Evolutionary conservation across 35 echinoderm and acorn worm species (phyloP).

Genomic region (Eucidaris tribuloides): DNA sequence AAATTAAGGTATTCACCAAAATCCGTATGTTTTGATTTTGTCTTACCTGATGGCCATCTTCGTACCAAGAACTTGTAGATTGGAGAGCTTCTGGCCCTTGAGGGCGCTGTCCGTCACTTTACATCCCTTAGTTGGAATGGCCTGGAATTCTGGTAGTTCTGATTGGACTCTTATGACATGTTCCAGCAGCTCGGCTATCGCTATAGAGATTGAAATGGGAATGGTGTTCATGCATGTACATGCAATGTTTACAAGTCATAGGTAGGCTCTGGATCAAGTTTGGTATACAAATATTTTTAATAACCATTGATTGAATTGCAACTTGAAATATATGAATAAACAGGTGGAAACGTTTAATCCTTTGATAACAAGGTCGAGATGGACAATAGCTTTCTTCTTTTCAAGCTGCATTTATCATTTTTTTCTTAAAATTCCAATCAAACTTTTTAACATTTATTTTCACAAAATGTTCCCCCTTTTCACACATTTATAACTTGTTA

Average conservation of each 20-base stretch:
- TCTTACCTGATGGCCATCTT: slow-evolving; percentile 76
- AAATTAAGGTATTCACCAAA: no score
- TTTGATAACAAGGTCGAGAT: no score
- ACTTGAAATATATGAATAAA: no score
- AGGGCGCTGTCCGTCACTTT: slow-evolving; percentile 57
- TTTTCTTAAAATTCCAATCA: no score
- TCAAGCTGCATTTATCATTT: no score
- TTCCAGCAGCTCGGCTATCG: slow-evolving; percentile 67
- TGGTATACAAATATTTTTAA: neutral
- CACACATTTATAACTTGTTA: no score
- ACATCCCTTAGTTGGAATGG: slow-evolving; percentile 64
- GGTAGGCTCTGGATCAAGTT: neutral
- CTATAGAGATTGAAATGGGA: slow-evolving; percentile 33
- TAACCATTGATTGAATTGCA: no score
- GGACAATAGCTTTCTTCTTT: no score
- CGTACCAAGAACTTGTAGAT: slow-evolving; percentile 66
- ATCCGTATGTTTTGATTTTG: no score
- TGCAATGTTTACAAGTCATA: neutral
- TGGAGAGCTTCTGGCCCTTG: slow-evolving; percentile 71
- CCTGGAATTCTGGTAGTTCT: slow-evolving; percentile 43
- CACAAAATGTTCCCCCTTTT: no score
- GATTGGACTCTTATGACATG: slow-evolving; percentile 42
- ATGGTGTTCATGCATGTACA: neutral
- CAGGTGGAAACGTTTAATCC: no score
- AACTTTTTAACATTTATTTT: no score